These are phyloP conservation scores for Etheostoma spectabile DNA, from an alignment of 2,113 vertebrate genomes.

Conservation along the genomic window DNA sequence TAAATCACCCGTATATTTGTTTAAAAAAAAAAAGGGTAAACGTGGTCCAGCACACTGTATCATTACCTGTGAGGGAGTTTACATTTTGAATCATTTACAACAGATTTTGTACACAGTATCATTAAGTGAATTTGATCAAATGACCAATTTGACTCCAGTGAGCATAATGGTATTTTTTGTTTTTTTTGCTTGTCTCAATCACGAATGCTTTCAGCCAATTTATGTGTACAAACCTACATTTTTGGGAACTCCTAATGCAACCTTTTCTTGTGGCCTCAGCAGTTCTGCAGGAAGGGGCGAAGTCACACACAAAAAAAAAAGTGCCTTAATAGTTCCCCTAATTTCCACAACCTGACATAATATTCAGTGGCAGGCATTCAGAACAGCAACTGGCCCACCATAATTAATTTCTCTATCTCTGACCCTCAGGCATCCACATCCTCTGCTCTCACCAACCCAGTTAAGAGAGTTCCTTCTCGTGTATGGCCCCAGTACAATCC, in stretches of 20 bases:
- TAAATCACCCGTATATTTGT: not conserved
- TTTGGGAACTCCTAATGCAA: not conserved
- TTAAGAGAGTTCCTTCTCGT: conserved; percentile 88
- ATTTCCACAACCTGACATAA: not conserved
- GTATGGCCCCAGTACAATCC: conserved; percentile 96
- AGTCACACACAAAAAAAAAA: conserved; percentile 11
- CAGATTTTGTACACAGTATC: too few relatives aligned
- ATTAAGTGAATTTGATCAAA: too few relatives aligned
- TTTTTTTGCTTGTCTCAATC: not conserved
- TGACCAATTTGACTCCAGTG: too few relatives aligned
- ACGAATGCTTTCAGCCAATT: conserved; percentile 6
- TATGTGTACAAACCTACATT: too few relatives aligned
- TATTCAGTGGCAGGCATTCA: not conserved
- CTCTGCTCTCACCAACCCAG: not conserved
- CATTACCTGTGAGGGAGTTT: not conserved
- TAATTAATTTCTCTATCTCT: not conserved
- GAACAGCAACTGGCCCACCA: not conserved
- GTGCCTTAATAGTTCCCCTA: conserved; percentile 14
- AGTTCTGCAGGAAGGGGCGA: not conserved
- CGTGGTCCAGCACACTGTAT: not conserved
- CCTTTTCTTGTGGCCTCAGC: not conserved
- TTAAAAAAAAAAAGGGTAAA: not conserved
- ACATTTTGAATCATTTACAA: too few relatives aligned
- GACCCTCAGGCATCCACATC: not conserved
- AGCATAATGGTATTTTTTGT: too few relatives aligned